These are phyloP conservation scores for Danio tinwini DNA, from an alignment of 2,797 vertebrate genomes.

Conservation along the genomic window DNA sequence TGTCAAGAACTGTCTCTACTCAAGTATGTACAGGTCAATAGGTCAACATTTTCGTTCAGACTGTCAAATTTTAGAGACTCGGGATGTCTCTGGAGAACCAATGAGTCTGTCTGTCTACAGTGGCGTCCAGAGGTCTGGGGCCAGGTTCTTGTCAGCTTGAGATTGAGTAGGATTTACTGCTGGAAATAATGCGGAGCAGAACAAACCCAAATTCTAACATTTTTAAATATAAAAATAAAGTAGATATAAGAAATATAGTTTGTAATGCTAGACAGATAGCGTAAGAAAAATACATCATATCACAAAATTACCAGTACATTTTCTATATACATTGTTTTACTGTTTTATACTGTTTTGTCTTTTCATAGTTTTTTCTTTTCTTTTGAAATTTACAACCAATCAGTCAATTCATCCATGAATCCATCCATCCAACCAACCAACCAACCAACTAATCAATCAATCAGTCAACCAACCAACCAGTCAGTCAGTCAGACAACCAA, in stretches of 20 bases:
- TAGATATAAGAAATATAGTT: background rate
- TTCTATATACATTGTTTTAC: no score
- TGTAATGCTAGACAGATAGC: background rate
- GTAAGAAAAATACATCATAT: no score
- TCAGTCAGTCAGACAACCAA: no score
- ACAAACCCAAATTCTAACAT: conserved; percentile 41
- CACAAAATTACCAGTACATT: no score
- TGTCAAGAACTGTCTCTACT: conserved; percentile 1
- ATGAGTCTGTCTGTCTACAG: conserved; percentile 24
- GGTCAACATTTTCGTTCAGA: conserved; percentile 30
- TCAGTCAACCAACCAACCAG: no score
- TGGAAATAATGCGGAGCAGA: background rate
- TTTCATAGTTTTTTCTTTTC: no score
- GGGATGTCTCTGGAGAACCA: conserved; percentile 8
- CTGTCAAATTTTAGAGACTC: conserved; percentile 36
- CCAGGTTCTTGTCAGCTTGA: background rate
- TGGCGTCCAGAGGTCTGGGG: background rate
- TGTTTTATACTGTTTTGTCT: no score
- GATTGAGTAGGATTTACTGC: background rate
- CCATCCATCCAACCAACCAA: no score
- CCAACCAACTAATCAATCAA: no score
- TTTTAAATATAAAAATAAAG: no score
- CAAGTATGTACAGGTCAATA: conserved; percentile 46
- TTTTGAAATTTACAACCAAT: no score
- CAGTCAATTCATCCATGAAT: no score